Evolutionary conservation across 2,113 vertebrate species (phyloP).

Genomic region (Candoia aspera): DNA sequence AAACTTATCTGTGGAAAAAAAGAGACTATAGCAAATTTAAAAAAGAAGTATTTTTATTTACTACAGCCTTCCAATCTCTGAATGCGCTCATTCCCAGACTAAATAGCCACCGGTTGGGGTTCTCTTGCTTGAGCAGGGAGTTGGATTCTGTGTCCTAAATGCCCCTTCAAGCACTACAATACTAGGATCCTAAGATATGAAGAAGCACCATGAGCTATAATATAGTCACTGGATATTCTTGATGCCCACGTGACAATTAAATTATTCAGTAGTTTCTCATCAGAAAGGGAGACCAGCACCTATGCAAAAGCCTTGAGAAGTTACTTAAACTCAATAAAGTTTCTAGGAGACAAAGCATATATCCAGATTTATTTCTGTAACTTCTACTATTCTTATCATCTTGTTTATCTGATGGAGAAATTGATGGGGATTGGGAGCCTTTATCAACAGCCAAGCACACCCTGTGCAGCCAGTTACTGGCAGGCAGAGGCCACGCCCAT

Average conservation of each 20-base stretch:
- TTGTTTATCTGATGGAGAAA: not conserved
- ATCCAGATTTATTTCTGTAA: not conserved
- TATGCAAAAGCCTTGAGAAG: not conserved
- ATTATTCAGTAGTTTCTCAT: not conserved
- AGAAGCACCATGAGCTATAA: not conserved
- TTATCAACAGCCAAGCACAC: not conserved
- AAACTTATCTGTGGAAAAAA: no score
- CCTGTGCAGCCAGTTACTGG: no score
- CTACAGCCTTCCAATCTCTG: not conserved
- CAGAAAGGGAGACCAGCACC: not conserved
- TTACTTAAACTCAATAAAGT: not conserved
- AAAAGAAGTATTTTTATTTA: no score
- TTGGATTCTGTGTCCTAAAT: not conserved
- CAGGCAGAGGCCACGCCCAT: not conserved
- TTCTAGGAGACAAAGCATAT: not conserved
- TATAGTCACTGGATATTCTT: not conserved
- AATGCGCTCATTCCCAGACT: not conserved
- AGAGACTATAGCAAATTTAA: no score
- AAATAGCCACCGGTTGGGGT: not conserved
- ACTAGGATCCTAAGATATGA: not conserved
- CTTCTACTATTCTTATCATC: no score
- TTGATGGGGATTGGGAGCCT: not conserved
- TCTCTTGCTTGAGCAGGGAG: not conserved
- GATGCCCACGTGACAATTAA: not conserved
- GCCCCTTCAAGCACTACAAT: not conserved